A percentile compares a stretch with the other conserved stretches of the same genome.
These are phyloP conservation scores for Tetranychus truncatus DNA, from an alignment of 2,888 invertebrate genomes.

Conservation along the genomic window DNA sequence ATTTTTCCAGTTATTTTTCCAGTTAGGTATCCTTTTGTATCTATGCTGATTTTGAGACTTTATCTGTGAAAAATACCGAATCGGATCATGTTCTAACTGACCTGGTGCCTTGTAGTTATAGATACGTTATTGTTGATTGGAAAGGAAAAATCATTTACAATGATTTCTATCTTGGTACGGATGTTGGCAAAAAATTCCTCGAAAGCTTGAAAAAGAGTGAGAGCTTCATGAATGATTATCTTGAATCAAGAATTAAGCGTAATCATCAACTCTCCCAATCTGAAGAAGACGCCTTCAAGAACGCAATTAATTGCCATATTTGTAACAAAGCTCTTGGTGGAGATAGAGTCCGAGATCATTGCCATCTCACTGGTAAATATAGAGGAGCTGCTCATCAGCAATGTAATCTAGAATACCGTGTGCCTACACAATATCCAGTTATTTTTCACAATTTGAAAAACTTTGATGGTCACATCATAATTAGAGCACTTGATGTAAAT, in stretches of 20 bases:
- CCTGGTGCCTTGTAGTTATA: background rate
- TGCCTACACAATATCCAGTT: background rate
- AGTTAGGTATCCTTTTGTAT: too few species aligned
- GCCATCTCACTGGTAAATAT: background rate
- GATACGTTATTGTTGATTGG: conserved; percentile 3
- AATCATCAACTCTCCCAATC: background rate
- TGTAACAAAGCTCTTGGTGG: background rate
- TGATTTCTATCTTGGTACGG: background rate
- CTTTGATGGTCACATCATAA: conserved; percentile 6
- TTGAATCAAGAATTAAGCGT: too few species aligned
- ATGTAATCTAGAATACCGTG: background rate
- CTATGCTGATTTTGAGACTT: background rate
- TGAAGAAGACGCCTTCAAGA: background rate
- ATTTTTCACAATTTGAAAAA: conserved; percentile 7
- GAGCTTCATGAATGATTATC: too few species aligned
- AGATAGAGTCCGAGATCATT: background rate
- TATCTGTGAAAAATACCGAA: background rate
- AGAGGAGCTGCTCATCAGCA: background rate
- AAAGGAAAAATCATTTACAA: background rate
- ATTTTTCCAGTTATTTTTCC: too few species aligned
- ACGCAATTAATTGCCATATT: background rate
- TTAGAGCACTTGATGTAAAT: background rate
- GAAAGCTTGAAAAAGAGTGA: too few species aligned
- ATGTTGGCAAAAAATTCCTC: background rate
- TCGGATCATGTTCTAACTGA: background rate